phyloP scores from a whole-genome alignment of 2,113 vertebrate species.

The Megaceryle maxima region DNA sequence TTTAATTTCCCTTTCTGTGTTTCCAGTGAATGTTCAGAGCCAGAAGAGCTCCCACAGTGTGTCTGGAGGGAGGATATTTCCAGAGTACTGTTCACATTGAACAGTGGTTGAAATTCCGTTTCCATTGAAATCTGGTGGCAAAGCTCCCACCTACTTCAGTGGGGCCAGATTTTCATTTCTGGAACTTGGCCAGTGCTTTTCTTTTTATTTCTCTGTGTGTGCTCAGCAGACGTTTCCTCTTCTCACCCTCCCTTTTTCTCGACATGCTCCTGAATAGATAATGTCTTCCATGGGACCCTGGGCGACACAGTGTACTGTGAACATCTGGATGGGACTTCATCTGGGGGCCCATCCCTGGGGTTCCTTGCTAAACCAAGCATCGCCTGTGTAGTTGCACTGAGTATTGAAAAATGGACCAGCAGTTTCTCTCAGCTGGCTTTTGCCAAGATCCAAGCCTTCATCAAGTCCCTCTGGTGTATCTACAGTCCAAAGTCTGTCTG shows the following conservation, averaged over 20 bases:
- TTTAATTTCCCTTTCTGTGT: conserved; percentile 25
- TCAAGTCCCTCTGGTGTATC: not conserved
- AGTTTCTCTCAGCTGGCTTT: not conserved
- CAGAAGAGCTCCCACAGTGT: conserved; percentile 33
- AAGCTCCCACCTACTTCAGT: not conserved
- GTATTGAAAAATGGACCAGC: not conserved
- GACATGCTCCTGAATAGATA: not conserved
- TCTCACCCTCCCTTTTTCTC: not conserved
- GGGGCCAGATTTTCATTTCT: conserved; percentile 14
- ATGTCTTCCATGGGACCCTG: not conserved
- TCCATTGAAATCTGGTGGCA: conserved; percentile 20
- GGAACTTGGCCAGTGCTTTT: not conserved
- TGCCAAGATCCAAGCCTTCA: not conserved
- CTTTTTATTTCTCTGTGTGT: not conserved
- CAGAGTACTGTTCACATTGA: not conserved
- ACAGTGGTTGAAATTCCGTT: not conserved
- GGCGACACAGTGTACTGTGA: fast-evolving
- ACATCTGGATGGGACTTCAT: not conserved
- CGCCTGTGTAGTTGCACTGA: not conserved
- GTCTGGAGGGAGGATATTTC: conserved; percentile 15
- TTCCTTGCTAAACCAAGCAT: not conserved
- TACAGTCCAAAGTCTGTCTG: not conserved
- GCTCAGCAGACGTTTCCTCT: not conserved
- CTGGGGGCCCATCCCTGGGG: not conserved
- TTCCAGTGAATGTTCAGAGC: not conserved